Evolutionary conservation across 2,888 invertebrate genomes (phyloP).

Genomic region (Falcaria lacertinaria): DNA sequence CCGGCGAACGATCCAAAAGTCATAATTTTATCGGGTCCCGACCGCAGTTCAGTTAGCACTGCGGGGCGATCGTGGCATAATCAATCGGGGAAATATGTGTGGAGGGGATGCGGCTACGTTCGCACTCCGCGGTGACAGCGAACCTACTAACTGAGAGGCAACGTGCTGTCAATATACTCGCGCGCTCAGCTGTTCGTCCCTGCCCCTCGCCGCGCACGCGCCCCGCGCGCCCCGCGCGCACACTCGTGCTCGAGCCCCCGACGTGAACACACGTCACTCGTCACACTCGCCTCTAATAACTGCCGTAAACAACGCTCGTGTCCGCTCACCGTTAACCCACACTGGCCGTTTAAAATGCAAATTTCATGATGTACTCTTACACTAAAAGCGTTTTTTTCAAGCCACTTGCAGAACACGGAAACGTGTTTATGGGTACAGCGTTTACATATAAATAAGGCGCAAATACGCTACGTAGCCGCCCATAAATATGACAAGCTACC

Average conservation of each 20-base stretch:
- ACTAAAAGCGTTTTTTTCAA: slow-evolving; percentile 16
- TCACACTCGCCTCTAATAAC: slow-evolving; percentile 15
- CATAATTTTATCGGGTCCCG: slow-evolving; percentile 75
- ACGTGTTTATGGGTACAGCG: slow-evolving; percentile 10
- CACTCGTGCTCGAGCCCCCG: slow-evolving; percentile 35
- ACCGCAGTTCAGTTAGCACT: slow-evolving; percentile 69
- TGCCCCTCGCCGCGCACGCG: slow-evolving; percentile 54
- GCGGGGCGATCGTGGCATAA: slow-evolving; percentile 71
- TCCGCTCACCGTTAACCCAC: slow-evolving; percentile 33
- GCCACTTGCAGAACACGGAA: slow-evolving; percentile 11
- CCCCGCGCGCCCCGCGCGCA: slow-evolving; percentile 43
- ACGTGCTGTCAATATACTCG: slow-evolving; percentile 81
- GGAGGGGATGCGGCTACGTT: slow-evolving; percentile 59
- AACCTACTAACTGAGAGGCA: slow-evolving; percentile 79
- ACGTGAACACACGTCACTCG: slow-evolving; percentile 18
- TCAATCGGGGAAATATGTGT: slow-evolving; percentile 45
- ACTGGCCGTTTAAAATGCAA: slow-evolving; percentile 35
- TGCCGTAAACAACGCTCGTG: slow-evolving; percentile 18
- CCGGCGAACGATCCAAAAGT: slow-evolving; percentile 74
- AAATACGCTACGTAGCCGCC: slow-evolving; percentile 10
- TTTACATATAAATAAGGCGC: slow-evolving; percentile 12
- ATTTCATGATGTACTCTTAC: slow-evolving; percentile 26
- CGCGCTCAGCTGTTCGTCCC: slow-evolving; percentile 80
- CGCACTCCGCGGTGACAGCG: slow-evolving; percentile 69
- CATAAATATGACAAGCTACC: slow-evolving; percentile 9